Conservation (phyloP, 2,797 vertebrate genomes). For the Gadopsis bispinosus region DNA sequence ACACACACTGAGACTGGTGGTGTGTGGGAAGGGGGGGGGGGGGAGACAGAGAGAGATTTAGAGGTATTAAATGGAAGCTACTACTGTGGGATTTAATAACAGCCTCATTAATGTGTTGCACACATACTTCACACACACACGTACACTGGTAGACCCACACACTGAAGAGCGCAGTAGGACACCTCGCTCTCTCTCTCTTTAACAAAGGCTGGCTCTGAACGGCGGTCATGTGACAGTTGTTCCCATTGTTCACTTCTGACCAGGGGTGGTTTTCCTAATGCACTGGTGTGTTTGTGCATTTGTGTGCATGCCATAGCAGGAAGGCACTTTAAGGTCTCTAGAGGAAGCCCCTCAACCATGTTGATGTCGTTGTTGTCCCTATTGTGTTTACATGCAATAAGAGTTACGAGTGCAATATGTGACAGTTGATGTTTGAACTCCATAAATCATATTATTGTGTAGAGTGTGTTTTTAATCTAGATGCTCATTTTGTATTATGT, state of each 20-base stretch:
- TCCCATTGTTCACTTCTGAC: constrained; percentile 78
- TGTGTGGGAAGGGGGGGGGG: neutral
- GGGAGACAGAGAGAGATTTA: constrained; percentile 25
- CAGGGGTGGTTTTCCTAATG: constrained; percentile 80
- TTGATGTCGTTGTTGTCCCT: constrained; percentile 53
- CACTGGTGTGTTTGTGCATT: constrained; percentile 38
- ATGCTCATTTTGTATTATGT: neutral
- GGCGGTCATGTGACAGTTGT: constrained; percentile 83
- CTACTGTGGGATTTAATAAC: constrained; percentile 81
- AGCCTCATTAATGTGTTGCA: constrained; percentile 78
- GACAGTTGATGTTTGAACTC: constrained; percentile 23
- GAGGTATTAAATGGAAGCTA: constrained; percentile 67
- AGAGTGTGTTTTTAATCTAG: neutral
- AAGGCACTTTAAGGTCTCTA: constrained; percentile 62
- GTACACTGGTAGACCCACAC: constrained; percentile 64
- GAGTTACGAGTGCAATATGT: constrained; percentile 23
- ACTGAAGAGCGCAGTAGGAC: constrained; percentile 76
- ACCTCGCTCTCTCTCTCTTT: constrained; percentile 48
- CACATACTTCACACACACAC: constrained; percentile 41
- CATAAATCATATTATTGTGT: constrained; percentile 9
- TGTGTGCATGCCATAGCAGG: constrained; percentile 57
- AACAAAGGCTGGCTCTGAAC: constrained; percentile 77
- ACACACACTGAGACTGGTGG: constrained; percentile 33
- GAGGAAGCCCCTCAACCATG: constrained; percentile 71
- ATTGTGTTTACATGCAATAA: constrained; percentile 45